Evolutionary conservation across 1,140 invertebrate species (phyloP), one percentile per base, ranked within the genome.

Genomic region (Drosophila yakuba): DNA sequence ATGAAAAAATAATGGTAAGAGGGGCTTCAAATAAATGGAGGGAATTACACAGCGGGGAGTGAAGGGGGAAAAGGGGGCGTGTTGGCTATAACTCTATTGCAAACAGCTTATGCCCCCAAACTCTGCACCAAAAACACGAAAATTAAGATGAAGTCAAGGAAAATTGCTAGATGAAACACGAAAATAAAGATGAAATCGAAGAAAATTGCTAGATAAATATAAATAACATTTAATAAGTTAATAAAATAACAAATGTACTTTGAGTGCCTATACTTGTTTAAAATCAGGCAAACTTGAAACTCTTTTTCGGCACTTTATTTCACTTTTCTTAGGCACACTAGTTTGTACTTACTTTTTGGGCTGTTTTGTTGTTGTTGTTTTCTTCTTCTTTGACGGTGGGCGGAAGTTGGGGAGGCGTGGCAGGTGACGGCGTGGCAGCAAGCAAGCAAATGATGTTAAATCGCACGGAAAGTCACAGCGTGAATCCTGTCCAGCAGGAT

Each of bases 371-470:
- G 20, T 20, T 4, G 17, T 11, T 14, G 1, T 7, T 43, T 11
- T 1, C 23, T 20, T 25, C 28, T 43, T 44, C 43, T 35, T 6
- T 6, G 8, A 17, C 1, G 20, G 23, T 14, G 15, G 15, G 10
- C 10, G 20, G 23, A 17, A 10, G 17, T 32, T 7, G 6, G 15
- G 10, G 20, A 32, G 20, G 32, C 11, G 41, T 52, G 8, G 15
- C 8, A 15, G 35, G 23, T 32, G 32, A 8, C 32, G 25, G 17
- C 10, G 35, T 20, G n/a, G 39, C 44, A 55, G 51, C 52, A 48
- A 48, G 64, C 75, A 72, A 45, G 60, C 75, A 78, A 78, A 78
- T 73, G 39, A 73, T 78, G 76, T 79, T 78, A 73, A 78, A 73
- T 78, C 76, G 76, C 67, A 78, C 48, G 59, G 44, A 58, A 58